Conservation (phyloP, 2,888 invertebrate genomes). For the Acronicta leporina region DNA sequence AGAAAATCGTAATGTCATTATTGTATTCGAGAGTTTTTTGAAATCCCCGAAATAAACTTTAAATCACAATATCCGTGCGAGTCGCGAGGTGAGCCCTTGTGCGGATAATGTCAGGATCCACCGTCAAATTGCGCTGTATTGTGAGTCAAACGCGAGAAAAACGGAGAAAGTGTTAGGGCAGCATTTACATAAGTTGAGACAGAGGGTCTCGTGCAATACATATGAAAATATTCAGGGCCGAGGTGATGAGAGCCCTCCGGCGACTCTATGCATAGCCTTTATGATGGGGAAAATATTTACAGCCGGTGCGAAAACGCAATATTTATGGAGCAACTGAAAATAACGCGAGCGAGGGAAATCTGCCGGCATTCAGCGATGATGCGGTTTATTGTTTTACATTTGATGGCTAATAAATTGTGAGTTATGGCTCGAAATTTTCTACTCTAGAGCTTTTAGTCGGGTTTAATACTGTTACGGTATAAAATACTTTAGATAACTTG, state of each 20-base stretch:
- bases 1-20: constrained; percentile 25
- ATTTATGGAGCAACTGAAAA: constrained; percentile 79
- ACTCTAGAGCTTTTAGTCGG: constrained; percentile 18
- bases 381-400: constrained; percentile 76
- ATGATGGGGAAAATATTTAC: constrained; percentile 86
- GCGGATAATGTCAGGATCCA: constrained; percentile 80
- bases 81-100: constrained; percentile 72
- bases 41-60: constrained; percentile 74
- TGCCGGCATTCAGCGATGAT: constrained; percentile 61
- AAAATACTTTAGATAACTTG: constrained; percentile 11
- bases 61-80: constrained; percentile 74
- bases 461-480: constrained; percentile 22
- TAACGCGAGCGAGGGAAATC: constrained; percentile 67
- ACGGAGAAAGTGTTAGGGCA: constrained; percentile 86
- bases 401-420: constrained; percentile 69
- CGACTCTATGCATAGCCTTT: constrained; percentile 81
- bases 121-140: constrained; percentile 87
- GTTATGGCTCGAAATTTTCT: constrained; percentile 58
- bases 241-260: constrained; percentile 85
- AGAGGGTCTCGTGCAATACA: constrained; percentile 82
- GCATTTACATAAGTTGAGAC: constrained; percentile 88
- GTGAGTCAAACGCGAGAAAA: constrained; percentile 87
- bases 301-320: constrained; percentile 78
- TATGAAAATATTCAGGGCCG: constrained; percentile 86
- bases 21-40: constrained; percentile 48